Base-by-base conservation (phyloP, 1,140 invertebrate genomes). In the Nasonia longicornis region DNA sequence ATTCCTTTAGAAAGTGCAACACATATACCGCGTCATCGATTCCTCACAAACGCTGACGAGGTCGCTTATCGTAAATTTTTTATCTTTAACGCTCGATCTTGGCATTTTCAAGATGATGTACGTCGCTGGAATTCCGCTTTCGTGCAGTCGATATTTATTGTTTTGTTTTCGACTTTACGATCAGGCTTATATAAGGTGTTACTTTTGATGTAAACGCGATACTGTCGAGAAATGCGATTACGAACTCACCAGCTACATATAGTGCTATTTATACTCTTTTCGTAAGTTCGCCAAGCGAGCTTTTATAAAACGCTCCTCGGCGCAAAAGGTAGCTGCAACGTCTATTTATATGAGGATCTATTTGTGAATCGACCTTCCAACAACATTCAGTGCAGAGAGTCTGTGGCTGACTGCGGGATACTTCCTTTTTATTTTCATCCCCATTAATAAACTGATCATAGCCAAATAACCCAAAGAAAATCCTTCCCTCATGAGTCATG, bases 1-100 rank as follows among this genome's bases (percentile, higher is more conserved):
- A 77, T 76, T 77, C 67, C 26, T 81, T 76, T 81, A 81, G 80
- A 81, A 81, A 81, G 74, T 71, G 66, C 74, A 71, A 76, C 72
- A 58, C 76, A 63, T 76, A 63, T 76, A 76, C 64, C 42, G 26
- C 79, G 64, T 70, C 79, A 76, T 80, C 72, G 72, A 69, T 69
- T 67, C 52, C 63, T 52, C 31, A 35, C 66, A 67, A 79, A 52
- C 52, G 52, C 52, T 7, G 14, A 20, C 14, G 2, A 58, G 52
- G 20, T 1, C 52, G n/a, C 38, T 3, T 58, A 63, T 80, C 78
- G 69, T 80, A 79, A 79, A 72, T 72, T 58, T 58, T 72, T 70
- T 14, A 72, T 71, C 45, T 12, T 38, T 78, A 6, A 58, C 6
- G 6, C 31, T 3, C 4, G 67, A 78, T 29, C 7, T 64, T 69